These are phyloP conservation scores for Conus betulinus DNA, from an alignment of 1,140 invertebrate species.

Conservation along the genomic window DNA sequence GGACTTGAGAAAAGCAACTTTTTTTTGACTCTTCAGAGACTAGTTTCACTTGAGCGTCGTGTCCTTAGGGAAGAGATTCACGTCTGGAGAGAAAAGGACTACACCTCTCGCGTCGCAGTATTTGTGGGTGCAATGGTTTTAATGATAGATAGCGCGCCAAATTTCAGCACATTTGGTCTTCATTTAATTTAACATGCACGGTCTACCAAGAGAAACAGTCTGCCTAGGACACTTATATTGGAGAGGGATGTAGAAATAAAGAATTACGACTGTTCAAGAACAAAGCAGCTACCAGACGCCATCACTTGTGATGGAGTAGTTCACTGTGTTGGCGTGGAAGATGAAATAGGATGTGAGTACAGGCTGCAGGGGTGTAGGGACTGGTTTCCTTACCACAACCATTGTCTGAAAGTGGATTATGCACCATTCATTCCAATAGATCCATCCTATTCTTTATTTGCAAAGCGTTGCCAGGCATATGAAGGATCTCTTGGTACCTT, in stretches of 20 bases:
- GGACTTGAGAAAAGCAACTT: background rate
- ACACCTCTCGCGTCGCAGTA: background rate
- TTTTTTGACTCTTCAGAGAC: background rate
- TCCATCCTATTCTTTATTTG: background rate
- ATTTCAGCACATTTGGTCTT: background rate
- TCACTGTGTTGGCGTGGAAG: background rate
- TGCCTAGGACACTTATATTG: background rate
- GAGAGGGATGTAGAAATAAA: background rate
- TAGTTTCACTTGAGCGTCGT: background rate
- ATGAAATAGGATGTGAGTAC: constrained; percentile 1
- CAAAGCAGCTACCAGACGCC: background rate
- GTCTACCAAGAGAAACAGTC: background rate
- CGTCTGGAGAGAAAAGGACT: background rate
- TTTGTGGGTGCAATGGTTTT: background rate
- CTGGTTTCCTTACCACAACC: background rate
- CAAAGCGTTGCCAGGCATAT: background rate
- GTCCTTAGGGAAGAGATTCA: background rate
- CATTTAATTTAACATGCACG: background rate
- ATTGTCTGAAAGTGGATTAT: background rate
- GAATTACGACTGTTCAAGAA: background rate
- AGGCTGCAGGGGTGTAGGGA: background rate
- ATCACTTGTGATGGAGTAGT: background rate
- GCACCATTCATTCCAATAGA: background rate
- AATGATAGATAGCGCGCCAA: too few species aligned
- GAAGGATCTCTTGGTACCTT: background rate